Conservation (phyloP, 1,140 invertebrate species). For the Melipona quadrifasciata region DNA sequence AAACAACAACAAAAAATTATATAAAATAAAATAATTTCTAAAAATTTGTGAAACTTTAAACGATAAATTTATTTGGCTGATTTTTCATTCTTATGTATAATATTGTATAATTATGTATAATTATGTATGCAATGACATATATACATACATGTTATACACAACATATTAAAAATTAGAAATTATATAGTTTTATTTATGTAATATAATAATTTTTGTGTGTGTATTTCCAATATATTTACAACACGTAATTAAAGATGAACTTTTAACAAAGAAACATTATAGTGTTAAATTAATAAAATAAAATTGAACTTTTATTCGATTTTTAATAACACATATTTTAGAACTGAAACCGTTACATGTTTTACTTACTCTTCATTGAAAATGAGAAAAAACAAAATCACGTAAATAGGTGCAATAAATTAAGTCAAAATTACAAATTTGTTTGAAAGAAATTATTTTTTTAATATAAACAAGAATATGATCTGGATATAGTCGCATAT, state of each 20-base stretch:
- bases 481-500: constrained; percentile 12
- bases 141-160: neutral
- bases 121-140: neutral
- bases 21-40: neutral
- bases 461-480: constrained; percentile 50
- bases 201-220: neutral
- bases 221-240: neutral
- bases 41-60: neutral
- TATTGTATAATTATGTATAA: neutral
- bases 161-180: neutral
- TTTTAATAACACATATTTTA: neutral
- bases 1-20: neutral
- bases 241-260: neutral
- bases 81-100: neutral
- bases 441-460: constrained; percentile 32
- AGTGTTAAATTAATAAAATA: neutral
- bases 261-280: no score
- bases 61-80: neutral
- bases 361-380: neutral
- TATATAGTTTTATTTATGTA: neutral
- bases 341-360: neutral
- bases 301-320: neutral
- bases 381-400: neutral
- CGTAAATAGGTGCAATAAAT: neutral
- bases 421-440: constrained; percentile 14